These are phyloP conservation scores for Aldabrachelys gigantea DNA, from an alignment of 2,113 vertebrate species.

Conservation along the genomic window DNA sequence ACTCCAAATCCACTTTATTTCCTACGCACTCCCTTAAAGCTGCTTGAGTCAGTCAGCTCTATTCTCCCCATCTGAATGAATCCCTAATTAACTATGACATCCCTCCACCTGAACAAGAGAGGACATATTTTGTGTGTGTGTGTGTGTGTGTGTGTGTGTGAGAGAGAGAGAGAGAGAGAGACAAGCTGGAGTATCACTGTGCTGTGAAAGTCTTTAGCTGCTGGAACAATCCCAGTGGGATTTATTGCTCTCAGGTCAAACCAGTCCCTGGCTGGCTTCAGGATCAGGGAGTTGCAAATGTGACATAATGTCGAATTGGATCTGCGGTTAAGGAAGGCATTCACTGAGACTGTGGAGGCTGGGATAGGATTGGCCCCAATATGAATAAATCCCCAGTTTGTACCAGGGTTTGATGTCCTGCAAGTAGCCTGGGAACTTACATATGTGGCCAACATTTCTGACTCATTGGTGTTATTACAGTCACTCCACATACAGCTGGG, in stretches of 20 bases:
- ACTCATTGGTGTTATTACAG: background rate
- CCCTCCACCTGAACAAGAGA: background rate
- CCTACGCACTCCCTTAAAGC: background rate
- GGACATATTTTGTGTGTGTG: too few relatives aligned
- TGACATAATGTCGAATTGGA: background rate
- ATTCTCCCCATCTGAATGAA: background rate
- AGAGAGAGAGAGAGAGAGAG: too few relatives aligned
- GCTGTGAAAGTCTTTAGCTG: background rate
- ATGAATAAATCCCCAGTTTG: background rate
- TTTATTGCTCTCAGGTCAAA: background rate
- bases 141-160: background rate
- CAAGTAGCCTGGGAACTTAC: background rate
- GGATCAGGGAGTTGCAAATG: background rate
- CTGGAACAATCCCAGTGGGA: background rate
- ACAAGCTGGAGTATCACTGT: background rate
- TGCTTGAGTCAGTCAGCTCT: background rate
- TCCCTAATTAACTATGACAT: background rate
- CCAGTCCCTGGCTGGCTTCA: background rate
- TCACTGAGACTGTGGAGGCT: background rate
- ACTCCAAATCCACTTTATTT: background rate
- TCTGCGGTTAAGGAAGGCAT: background rate
- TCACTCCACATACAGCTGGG: background rate
- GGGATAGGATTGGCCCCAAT: fast-evolving
- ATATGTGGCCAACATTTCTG: background rate
- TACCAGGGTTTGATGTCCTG: background rate